Base-by-base conservation (phyloP, 2,113 vertebrate genomes). In the Chloebia gouldiae region DNA sequence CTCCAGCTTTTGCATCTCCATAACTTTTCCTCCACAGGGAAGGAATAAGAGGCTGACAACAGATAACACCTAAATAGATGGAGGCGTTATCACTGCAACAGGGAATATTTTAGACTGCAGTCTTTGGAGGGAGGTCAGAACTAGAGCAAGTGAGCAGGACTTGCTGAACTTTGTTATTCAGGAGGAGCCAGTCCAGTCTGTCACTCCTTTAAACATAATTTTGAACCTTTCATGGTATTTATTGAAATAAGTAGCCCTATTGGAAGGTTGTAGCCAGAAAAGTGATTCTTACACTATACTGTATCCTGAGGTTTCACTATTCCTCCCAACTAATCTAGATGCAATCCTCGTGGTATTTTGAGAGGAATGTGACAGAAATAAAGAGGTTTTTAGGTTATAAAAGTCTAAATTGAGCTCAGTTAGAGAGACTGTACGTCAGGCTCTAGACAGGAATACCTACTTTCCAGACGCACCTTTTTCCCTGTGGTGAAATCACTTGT, bases 281-380 rank as follows among this genome's bases (percentile, higher is more conserved):
- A 92, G 87, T 68, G 2, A 80, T 91, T 95, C 53, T 92, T 51
- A 35, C 31, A 31, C 78, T 92, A 7, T 16, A 22, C 39, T 88
- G 33, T 77, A 69, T 92, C 88, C 57, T 91, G 90, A 97, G 81
- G 73, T 95, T 92, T 91, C 79, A 80, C 84, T 94, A 65, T 76
- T 97, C 86, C 97, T 97, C 96, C 95, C 95, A 97, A 92, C 94
- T 97, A 95, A 97, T 97, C 92, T 94, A 95, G 80, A 95, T 86
- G 91, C 84, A 94, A 80, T 91, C 76, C 72, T 96, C 91, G 42
- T 82, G 88, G 59, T 96, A 96, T 73, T 96, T 95, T 57, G 66
- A 61, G 73, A 97, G n/a, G 39, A 93, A 97, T 68, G 94, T 77
- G 73, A 86, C 56, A 96, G 93, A 96, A 94, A 93, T 69, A 94